Evolutionary conservation across 2,888 invertebrate genomes (phyloP), one percentile per base, ranked within the genome.

Genomic region (Stegophylla sp.): DNA sequence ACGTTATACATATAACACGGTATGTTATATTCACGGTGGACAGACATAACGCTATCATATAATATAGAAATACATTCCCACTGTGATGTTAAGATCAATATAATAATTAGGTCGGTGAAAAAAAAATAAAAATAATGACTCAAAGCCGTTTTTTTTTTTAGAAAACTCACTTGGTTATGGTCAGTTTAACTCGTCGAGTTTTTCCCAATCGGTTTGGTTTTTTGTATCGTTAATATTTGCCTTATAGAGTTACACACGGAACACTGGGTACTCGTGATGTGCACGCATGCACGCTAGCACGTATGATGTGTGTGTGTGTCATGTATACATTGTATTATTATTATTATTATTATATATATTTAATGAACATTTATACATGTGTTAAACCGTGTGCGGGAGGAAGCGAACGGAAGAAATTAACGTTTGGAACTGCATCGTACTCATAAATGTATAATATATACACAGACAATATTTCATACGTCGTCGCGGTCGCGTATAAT

Each of bases 161-260:
- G 61, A 45, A 73, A 73, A 48, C 20, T n/a, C 7, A 17, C 13
- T 61, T 13, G 63, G 74, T 74, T 20, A 26, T 13, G 63, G 74
- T 74, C 74, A 51, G 74, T 74, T 74, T 48, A 73, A 74, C 63
- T 28, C 61, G 63, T 74, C 23, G 43, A 43, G 74, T 74, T 74
- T 74, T 74, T 74, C 63, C 53, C 74, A 20, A 53, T 53, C 15
- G 53, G 53, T 69, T 15, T 5, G 67, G 45, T 26, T 20, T 45
- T 45, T 17, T 48, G 5, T 28, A 28, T 28, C 53, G 20, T 64
- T 43, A 61, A 56, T 23, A 12, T 56, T 56, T 56, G 12, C 4
- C 13, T 20, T 9, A n/a, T 51, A 7, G 1, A 0, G n/a, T 15
- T 17, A 1, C 26, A 3, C 56, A 26, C 56, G 56, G 20, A 26